Evolutionary conservation across 2,113 vertebrate species (phyloP).

Genomic region (Lanius collurio): DNA sequence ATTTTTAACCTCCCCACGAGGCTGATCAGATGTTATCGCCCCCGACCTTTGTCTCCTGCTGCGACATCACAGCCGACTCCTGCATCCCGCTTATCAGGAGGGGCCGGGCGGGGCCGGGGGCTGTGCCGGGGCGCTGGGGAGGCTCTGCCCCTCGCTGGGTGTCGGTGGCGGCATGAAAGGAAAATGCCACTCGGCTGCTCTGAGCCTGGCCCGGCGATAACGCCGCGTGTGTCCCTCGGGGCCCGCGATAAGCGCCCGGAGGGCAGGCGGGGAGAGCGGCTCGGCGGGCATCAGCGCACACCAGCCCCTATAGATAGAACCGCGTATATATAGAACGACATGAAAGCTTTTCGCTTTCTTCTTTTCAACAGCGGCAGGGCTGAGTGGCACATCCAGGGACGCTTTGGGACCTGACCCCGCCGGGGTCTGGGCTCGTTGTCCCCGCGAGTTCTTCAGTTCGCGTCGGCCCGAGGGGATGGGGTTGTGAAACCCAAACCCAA

Average conservation of each 20-base stretch:
- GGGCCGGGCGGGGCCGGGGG: neutral
- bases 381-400: neutral
- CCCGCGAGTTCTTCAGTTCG: neutral
- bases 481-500: neutral
- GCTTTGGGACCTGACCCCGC: conserved; percentile 3
- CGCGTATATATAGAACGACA: conserved; percentile 73
- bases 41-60: conserved; percentile 3
- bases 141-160: neutral
- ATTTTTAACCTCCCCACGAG: neutral
- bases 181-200: conserved; percentile 61
- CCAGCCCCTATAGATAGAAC: conserved; percentile 49
- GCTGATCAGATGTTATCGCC: neutral
- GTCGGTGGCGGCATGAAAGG: conserved; percentile 65
- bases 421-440: neutral
- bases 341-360: conserved; percentile 55
- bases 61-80: neutral
- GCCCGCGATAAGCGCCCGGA: conserved; percentile 63
- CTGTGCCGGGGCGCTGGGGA: neutral
- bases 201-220: conserved; percentile 70
- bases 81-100: neutral
- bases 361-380: conserved; percentile 44
- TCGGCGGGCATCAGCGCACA: conserved; percentile 67
- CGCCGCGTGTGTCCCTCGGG: conserved; percentile 28
- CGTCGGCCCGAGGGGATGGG: neutral
- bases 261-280: conserved; percentile 70